Percentiles rank a stretch among this genome's conserved stretches.
Conservation (phyloP, 2,797 vertebrate species). For the Tragopan temminckii region DNA sequence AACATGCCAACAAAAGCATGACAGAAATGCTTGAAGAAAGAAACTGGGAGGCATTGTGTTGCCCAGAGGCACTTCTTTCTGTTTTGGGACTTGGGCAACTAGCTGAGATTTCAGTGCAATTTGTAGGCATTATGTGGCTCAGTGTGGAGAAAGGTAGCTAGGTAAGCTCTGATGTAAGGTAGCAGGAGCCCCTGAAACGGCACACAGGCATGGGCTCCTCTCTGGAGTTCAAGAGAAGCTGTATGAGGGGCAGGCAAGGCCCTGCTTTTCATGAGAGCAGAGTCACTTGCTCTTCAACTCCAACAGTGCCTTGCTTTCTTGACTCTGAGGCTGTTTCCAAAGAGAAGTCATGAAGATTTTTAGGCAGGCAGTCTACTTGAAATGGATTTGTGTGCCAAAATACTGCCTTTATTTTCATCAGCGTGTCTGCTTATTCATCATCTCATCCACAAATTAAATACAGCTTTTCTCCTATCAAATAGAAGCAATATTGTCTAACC, state of each 20-base stretch:
- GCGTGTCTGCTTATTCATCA: fast-evolving
- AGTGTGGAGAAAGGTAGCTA: neutral
- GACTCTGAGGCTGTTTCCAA: neutral
- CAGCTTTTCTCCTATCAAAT: neutral
- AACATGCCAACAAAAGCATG: neutral
- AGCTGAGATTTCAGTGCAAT: neutral
- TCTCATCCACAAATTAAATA: neutral
- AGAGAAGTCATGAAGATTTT: neutral
- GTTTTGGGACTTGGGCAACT: neutral
- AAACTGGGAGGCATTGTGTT: fast-evolving
- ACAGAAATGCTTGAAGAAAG: neutral
- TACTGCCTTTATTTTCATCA: neutral
- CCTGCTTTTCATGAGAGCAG: neutral
- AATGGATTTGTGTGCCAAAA: neutral
- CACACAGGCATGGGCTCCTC: neutral
- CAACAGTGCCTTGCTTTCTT: neutral
- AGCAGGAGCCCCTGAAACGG: neutral
- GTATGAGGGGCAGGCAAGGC: neutral
- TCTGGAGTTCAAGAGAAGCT: neutral
- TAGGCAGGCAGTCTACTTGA: neutral
- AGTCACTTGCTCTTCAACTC: neutral
- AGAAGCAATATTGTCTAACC: neutral
- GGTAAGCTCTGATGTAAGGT: neutral
- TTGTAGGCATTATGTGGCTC: neutral
- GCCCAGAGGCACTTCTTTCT: neutral